Base-by-base conservation (phyloP, 2,113 vertebrate species). In the Cercopithecus mona region DNA sequence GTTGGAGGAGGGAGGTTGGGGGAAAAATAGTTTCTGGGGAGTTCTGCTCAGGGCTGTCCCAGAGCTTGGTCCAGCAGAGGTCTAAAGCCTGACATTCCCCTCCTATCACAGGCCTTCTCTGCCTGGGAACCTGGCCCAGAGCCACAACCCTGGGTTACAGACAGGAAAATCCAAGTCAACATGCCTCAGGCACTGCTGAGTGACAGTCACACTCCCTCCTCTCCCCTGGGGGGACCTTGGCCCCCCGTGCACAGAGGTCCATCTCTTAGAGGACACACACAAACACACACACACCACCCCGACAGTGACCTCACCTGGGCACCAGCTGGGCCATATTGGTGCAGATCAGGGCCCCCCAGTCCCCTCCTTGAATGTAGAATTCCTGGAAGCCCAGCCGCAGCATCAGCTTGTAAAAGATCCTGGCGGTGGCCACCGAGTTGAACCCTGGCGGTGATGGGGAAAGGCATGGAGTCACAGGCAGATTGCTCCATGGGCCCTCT, bases 331-430 rank as follows among this genome's bases (percentile, higher is more conserved):
- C 98, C 38, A 99, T 98, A 94, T 98, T 99, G 95, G 98, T 99
- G 84, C 98, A 98, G 96, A 99, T 98, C 75, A 98, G 85, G 61
- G 97, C 96, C 5, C 99, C 99, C 95, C 98, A 99, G 94, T 99
- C 99, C 45, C 99, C 99, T 0, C 99, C 99, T 93, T 99, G 99
- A 4, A 96, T 1, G 0, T 99, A 99, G 97, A 99, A 99, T 59
- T 99, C 94, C 0, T 32, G 95, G 96, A 99, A 99, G 79, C 98
- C 98, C 92, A 99, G 97, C 5, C 98, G 97, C 64, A 95, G 97
- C 99, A 99, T 99, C 97, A 99, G 52, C 43, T 99, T 99, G 20
- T 98, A 99, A 72, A 99, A 99, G 61, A 99, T 48, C 72, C 98
- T 98, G 82, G 99, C 99, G 0, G 98, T 96, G 23, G 98, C 98